Evolutionary conservation across 2,888 invertebrate genomes (phyloP), one percentile per base, ranked within the genome.

Genomic region (Phaedon cochleariae): DNA sequence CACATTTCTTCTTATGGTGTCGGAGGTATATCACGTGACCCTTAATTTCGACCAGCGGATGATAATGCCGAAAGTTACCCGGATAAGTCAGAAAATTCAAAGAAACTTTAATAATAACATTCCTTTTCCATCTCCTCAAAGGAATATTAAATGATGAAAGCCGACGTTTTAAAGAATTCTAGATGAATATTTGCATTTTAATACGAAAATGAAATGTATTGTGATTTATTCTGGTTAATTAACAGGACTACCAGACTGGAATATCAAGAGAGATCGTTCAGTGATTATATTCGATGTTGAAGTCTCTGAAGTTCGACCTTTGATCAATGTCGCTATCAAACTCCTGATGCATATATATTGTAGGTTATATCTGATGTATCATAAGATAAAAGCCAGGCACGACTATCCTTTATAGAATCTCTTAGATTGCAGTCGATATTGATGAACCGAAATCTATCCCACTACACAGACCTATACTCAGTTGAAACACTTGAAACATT

Each of bases 191-290:
- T 70, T 67, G 67, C 72, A 72, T 72, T 72, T 72, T 72, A 68
- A 72, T 70, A 37, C 59, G 45, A 58, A 60, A 66, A 66, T 57
- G 67, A 70, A 69, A 70, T 67, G 67, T 71, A 71, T 69, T 69
- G 68, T 71, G 71, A 71, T 69, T 71, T 71, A 69, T 71, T 69
- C 66, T 57, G 34, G 67, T 71, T 71, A 71, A 71, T 71, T 71
- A 69, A 68, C 61, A 54, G 61, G 65, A 71, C 61, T 52, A 66
- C 67, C 59, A 29, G 65, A 55, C 57, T 61, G 57, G 69, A 67
- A 69, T 69, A 69, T 53, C 65, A 66, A 66, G 31, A 62, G 55
- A 59, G 59, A 66, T 64, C 64, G 55, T 62, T 61, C 62, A 57
- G 58, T 54, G 62, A 64, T 66, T 62, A 69, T 62, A 62, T 66